Base-by-base conservation (phyloP, 1,140 invertebrate species). In the Limonius californicus region DNA sequence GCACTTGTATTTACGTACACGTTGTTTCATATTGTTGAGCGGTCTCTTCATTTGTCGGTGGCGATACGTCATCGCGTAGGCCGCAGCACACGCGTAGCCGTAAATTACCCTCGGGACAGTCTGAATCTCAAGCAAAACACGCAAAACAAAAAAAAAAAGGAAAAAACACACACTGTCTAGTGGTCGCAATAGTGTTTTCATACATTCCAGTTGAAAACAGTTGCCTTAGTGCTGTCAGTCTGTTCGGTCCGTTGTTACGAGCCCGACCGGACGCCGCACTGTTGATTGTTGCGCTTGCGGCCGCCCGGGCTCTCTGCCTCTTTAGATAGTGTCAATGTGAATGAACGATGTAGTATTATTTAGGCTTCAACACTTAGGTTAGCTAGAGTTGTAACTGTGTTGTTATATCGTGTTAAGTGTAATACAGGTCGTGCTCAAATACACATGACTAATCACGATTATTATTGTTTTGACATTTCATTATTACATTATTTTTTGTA, bases 301-400 rank as follows among this genome's bases (percentile, higher is more conserved):
- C 55, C 50, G 15, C 60, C 43, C 55, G 30, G 35, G 45, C 43
- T 30, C 54, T 35, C 16, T 32, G 30, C 50, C 27, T 39, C 9
- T 20, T 62, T 64, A 59, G 56, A 57, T 68, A 69, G 65, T 61
- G 64, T 70, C 68, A 65, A 66, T 69, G 70, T 70, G 70, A 66
- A 72, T 70, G 70, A 73, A 69, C 62, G 68, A 73, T 64, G 68
- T 72, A 74, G 70, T 74, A 75, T 75, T 74, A 75, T 72, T 75
- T 75, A 74, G 74, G 73, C 75, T 76, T 74, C 65, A 74, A 76
- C 72, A 74, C 74, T 76, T 75, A 75, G 73, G 74, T 76, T 76
- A 75, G 73, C 71, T 74, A 75, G 75, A 71, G 68, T 73, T 75
- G 75, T 76, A 76, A 75, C 72, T 75, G 75, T 76, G 75, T 75